Evolutionary conservation across 1,140 invertebrate genomes (phyloP), one percentile per base, ranked within the genome.

Genomic region (Scylla paramamosain): DNA sequence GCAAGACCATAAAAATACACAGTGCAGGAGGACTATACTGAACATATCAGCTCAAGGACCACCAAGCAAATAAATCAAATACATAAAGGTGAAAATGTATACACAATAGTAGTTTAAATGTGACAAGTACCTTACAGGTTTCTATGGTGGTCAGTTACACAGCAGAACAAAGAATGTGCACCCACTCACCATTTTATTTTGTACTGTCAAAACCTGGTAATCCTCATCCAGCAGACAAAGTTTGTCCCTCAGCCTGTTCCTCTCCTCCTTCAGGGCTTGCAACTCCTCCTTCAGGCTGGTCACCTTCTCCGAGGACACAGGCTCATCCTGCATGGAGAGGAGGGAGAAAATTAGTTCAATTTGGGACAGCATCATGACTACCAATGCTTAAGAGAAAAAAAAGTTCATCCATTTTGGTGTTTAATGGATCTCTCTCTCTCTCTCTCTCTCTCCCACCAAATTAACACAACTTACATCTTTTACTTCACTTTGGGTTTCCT

Each of bases 141-240:
- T n/a, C 67, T 77, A 77, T 1, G 52, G 52, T 59, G 52, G 52
- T 59, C 52, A 59, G 20, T n/a, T 77, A n/a, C 52, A 16, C 0
- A 77, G 67, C n/a, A 77, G 20, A 77, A n/a, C 67, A 77, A 77
- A 77, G 67, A 77, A n/a, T 25, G 12, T 45, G 25, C 46, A 10
- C 39, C n/a, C n/a, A 94, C 93, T 89, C 48, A 94, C 93, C 93
- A 90, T 94, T 45, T 48, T 91, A 28, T 94, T 94, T 94, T 94
- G 93, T 82, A 94, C 87, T 28, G 87, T 89, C 59, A 94, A 89
- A 29, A 91, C 52, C 67, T 94, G 88, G 87, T 91, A 94, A 48
- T 94, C 93, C 32, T 94, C 93, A 91, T 94, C 88, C 29, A 94
- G 52, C 32, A 89, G 31, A 29, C 88, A 25, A 4, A 94, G 59